Percentiles rank a stretch among this genome's conserved stretches.
phyloP scores from a whole-genome alignment of 2,113 vertebrate genomes.

The Campylomormyrus tamandua region DNA sequence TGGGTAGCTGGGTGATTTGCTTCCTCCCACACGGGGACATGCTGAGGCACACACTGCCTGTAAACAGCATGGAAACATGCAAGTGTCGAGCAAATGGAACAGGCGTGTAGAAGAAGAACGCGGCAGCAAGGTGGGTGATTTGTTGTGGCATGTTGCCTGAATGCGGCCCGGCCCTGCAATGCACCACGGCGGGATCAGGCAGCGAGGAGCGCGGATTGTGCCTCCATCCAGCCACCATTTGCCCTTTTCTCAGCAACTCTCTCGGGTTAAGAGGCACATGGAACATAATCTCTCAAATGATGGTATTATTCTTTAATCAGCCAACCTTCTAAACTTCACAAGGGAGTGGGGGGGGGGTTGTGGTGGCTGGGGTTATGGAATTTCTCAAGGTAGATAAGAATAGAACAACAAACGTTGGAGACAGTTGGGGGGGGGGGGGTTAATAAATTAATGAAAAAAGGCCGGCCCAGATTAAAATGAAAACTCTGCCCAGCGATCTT shows the following conservation, averaged over 20 bases:
- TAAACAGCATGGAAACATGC: background rate
- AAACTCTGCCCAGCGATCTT: background rate
- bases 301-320: slow-evolving; percentile 36
- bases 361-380: background rate
- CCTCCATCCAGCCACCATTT: slow-evolving; percentile 30
- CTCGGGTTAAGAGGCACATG: slow-evolving; percentile 19
- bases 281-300: slow-evolving; percentile 33
- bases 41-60: background rate
- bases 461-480: background rate
- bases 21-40: background rate
- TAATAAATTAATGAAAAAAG: background rate
- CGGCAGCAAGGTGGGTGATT: background rate
- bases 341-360: background rate
- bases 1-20: background rate
- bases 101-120: background rate
- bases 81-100: background rate
- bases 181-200: slow-evolving; percentile 9
- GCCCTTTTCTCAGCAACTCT: slow-evolving; percentile 29
- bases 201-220: slow-evolving; percentile 14
- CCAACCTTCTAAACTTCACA: slow-evolving; percentile 20
- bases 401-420: too few species aligned
- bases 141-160: background rate
- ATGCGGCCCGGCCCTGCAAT: slow-evolving; percentile 27
- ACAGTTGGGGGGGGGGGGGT: too few species aligned
- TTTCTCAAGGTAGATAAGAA: slow-evolving; percentile 4